Evolutionary conservation across 2,888 invertebrate genomes (phyloP).

Genomic region (Luperina testacea): DNA sequence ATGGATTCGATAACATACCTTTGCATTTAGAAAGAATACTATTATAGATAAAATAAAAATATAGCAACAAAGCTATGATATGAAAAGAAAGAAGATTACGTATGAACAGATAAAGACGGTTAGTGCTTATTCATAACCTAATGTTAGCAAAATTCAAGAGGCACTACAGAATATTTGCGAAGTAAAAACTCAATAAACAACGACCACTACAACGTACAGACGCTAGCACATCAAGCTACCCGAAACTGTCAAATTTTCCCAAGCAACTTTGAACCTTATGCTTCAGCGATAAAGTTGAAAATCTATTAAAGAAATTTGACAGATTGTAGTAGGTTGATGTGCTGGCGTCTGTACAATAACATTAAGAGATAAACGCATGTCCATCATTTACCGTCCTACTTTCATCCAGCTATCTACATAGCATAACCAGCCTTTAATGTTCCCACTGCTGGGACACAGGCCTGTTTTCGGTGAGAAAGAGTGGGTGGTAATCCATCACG

Average conservation of each 20-base stretch:
- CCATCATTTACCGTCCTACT: background rate
- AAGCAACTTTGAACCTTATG: too few species aligned
- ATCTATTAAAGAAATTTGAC: too few species aligned
- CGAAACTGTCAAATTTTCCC: too few species aligned
- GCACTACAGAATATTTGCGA: conserved; percentile 38
- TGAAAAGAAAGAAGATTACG: conserved; percentile 20
- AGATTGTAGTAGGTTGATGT: too few species aligned
- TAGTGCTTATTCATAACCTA: conserved; percentile 36
- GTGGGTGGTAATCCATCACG: background rate
- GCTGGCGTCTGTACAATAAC: background rate
- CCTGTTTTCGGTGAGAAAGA: background rate
- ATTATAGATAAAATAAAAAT: conserved; percentile 20
- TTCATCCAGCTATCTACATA: background rate
- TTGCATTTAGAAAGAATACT: background rate
- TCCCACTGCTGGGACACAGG: background rate
- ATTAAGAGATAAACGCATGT: background rate
- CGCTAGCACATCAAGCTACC: too few species aligned
- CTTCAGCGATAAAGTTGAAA: too few species aligned
- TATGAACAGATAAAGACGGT: conserved; percentile 27
- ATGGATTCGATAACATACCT: conserved; percentile 40
- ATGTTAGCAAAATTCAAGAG: conserved; percentile 39
- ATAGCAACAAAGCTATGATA: conserved; percentile 1
- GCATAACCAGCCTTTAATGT: background rate
- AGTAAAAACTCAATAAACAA: conserved; percentile 29
- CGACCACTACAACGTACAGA: background rate